Base-by-base conservation (phyloP, 2,888 invertebrate genomes). In the Eupithecia centaureata region DNA sequence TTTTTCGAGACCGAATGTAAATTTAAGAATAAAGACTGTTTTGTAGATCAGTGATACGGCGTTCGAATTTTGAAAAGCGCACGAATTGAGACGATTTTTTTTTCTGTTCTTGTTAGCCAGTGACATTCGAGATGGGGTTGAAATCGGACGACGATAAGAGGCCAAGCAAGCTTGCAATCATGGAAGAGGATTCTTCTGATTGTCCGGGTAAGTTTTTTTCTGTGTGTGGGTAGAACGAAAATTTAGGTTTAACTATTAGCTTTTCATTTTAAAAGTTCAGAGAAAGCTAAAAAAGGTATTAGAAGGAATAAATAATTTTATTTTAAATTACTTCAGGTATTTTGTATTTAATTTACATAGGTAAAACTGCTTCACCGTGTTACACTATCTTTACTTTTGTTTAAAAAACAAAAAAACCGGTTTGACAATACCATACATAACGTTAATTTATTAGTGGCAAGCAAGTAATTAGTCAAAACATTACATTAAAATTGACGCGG, bases 101-200 rank as follows among this genome's bases (percentile, higher is more conserved):
- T 73, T 70, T 70, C 60, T 68, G n/a, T 25, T 60, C 57, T 69
- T 69, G 35, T 32, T 38, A 33, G 63, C 57, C 82, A 82, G 91
- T 91, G 90, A 89, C 83, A 85, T 3, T 10, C 52, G 15, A 27
- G 18, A 93, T 93, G 93, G 93, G 93, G 82, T 86, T 93, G 80
- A 93, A 87, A 77, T 80, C 86, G 63, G 93, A 92, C 75, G 93
- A 92, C 77, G 89, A 91, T 75, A 92, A 90, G 77, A 82, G 90
- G 79, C 92, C 93, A 47, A 94, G 93, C 85, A 93, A 93, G 79
- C 76, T 93, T 86, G 92, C 92, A 73, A 94, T 93, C 77, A 92
- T 93, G 91, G 93, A 93, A 80, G 93, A 93, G 72, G 92, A 92
- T 56, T 75, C 79, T 61, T 86, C 89, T 25, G 87, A 88, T 75